These are phyloP conservation scores for Cryptomyrus ogoouensis DNA, from an alignment of 2,113 vertebrate species.

Conservation along the genomic window DNA sequence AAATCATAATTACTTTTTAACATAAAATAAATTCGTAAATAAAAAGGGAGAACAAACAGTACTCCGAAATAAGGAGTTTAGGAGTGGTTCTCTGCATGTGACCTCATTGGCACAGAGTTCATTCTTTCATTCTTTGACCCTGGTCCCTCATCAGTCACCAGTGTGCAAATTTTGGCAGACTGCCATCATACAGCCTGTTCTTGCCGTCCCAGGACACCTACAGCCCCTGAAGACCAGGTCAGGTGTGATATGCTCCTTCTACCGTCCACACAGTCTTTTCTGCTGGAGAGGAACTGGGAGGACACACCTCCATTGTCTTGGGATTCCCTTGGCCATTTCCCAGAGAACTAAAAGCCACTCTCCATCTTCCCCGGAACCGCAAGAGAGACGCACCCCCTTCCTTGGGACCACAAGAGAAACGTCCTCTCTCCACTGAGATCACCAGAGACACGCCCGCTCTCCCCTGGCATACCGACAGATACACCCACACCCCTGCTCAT, in stretches of 20 bases:
- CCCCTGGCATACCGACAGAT: background rate
- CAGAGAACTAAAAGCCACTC: background rate
- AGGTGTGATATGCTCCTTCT: background rate
- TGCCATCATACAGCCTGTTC: background rate
- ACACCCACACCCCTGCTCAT: background rate
- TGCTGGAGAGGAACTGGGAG: background rate
- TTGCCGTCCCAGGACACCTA: background rate
- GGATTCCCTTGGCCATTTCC: background rate
- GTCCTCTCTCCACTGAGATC: background rate
- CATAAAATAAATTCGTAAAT: constrained; percentile 30
- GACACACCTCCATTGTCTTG: background rate
- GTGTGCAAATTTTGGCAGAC: background rate
- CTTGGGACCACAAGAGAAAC: background rate
- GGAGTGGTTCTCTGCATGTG: background rate
- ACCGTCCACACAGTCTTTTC: background rate
- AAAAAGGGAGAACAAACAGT: constrained; percentile 21
- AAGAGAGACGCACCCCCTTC: background rate
- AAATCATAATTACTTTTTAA: constrained; percentile 38
- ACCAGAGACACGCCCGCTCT: background rate
- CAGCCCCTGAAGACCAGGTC: background rate
- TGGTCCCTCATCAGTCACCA: background rate
- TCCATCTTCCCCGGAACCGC: background rate
- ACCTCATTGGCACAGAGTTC: constrained; percentile 15
- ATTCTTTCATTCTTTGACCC: background rate
- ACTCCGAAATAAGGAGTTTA: background rate